phyloP scores from a whole-genome alignment of 2,797 vertebrate genomes.

The Saxicola maurus region DNA sequence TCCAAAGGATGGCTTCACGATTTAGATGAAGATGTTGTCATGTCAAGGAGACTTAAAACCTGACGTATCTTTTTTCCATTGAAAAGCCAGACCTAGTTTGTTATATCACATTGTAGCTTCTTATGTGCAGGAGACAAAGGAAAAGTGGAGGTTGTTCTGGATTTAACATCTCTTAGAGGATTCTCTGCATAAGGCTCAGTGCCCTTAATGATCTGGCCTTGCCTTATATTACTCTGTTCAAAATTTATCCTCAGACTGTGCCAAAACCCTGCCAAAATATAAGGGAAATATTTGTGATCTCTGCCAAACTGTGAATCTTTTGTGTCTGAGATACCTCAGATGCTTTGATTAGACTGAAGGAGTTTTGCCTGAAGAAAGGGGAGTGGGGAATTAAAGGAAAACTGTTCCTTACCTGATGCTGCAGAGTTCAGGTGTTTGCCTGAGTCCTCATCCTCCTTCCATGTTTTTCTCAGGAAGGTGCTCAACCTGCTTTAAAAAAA shows the following conservation, averaged over 20 bases:
- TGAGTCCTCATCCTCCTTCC: not conserved
- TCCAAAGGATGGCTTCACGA: conserved; percentile 17
- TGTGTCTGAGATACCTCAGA: not conserved
- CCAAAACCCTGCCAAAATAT: conserved; percentile 32
- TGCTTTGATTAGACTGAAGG: not conserved
- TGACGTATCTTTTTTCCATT: conserved; percentile 13
- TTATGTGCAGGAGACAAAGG: not conserved
- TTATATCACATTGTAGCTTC: not conserved
- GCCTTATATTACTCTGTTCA: not conserved
- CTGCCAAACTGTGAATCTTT: not conserved
- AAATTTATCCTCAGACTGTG: not conserved
- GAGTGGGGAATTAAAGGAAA: not conserved
- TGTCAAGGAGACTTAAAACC: conserved; percentile 54
- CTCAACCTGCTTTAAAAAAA: not conserved
- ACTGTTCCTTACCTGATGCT: not conserved
- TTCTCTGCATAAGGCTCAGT: not conserved
- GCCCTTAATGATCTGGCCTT: not conserved
- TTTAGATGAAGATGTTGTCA: conserved; percentile 55
- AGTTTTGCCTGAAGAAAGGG: not conserved
- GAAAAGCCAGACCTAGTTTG: conserved; percentile 1
- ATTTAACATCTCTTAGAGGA: not conserved
- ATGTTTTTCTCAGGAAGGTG: not conserved
- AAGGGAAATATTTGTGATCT: conserved; percentile 15
- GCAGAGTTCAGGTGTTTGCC: not conserved
- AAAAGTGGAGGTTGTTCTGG: conserved; percentile 1